Conservation (phyloP, 2,113 vertebrate genomes). For the Parus major region DNA sequence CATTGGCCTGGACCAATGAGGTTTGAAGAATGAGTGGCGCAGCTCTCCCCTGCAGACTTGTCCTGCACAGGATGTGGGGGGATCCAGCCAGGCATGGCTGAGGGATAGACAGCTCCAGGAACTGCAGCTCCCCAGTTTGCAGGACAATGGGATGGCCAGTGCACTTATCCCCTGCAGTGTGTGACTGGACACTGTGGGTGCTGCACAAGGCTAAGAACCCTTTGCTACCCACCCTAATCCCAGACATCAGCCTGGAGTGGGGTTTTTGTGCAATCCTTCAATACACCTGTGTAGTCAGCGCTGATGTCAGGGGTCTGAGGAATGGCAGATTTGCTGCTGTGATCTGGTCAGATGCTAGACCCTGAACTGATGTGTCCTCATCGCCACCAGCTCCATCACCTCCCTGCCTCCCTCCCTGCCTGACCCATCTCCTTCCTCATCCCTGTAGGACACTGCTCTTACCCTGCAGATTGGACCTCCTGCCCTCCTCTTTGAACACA, state of each 20-base stretch:
- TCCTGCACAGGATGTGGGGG: background rate
- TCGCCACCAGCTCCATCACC: background rate
- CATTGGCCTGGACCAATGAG: accelerated
- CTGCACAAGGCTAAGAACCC: background rate
- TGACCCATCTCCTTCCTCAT: background rate
- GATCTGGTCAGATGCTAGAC: accelerated
- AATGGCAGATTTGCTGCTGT: accelerated
- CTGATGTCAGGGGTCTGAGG: background rate
- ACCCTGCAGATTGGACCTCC: background rate
- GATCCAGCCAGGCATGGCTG: background rate
- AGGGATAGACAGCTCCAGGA: background rate
- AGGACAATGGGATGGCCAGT: background rate
- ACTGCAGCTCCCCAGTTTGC: background rate
- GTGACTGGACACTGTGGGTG: accelerated
- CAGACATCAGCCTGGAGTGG: background rate
- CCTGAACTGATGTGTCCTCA: background rate
- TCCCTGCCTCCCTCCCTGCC: background rate
- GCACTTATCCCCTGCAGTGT: accelerated
- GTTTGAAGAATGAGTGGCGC: background rate
- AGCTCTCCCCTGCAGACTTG: background rate
- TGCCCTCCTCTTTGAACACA: background rate
- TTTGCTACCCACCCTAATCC: background rate
- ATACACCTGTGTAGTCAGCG: background rate
- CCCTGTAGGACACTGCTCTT: background rate
- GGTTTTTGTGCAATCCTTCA: background rate